Evolutionary conservation across 1,140 invertebrate genomes (phyloP).

Genomic region (Drosophila lacteicornis): DNA sequence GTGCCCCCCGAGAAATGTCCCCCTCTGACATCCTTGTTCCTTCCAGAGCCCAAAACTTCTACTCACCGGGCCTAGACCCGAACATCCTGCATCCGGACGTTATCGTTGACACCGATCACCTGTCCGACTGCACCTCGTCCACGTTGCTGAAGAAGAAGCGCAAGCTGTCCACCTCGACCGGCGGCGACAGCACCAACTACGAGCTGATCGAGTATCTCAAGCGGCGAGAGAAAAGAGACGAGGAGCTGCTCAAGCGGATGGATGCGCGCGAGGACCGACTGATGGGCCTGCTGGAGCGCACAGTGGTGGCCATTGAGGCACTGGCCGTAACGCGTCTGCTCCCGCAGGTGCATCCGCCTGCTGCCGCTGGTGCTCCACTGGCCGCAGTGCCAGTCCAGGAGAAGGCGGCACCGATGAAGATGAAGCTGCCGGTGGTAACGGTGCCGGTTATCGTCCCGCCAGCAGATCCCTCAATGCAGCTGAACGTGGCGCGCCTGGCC

Average conservation of each 20-base stretch:
- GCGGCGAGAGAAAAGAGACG: constrained; percentile 78
- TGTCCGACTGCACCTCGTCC: constrained; percentile 79
- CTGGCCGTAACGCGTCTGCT: constrained; percentile 47
- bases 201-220: constrained; percentile 83
- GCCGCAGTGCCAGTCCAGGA: not conserved
- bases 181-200: constrained; percentile 83
- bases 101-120: constrained; percentile 81
- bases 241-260: constrained; percentile 79
- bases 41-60: constrained; percentile 76
- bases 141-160: constrained; percentile 73
- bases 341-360: too few species aligned
- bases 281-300: constrained; percentile 75
- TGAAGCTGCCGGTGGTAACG: not conserved
- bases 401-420: not conserved
- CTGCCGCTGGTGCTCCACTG: too few species aligned
- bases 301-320: constrained; percentile 76
- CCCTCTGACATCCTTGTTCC: not conserved
- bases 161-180: constrained; percentile 79
- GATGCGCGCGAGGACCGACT: constrained; percentile 80
- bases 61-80: constrained; percentile 73
- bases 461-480: not conserved
- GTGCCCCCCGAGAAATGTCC: too few species aligned
- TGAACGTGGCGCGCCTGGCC: constrained; percentile 5
- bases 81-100: constrained; percentile 83
- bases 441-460: constrained; percentile 4